Base-by-base conservation (phyloP, 2,888 invertebrate species). In the Pecten maximus region DNA sequence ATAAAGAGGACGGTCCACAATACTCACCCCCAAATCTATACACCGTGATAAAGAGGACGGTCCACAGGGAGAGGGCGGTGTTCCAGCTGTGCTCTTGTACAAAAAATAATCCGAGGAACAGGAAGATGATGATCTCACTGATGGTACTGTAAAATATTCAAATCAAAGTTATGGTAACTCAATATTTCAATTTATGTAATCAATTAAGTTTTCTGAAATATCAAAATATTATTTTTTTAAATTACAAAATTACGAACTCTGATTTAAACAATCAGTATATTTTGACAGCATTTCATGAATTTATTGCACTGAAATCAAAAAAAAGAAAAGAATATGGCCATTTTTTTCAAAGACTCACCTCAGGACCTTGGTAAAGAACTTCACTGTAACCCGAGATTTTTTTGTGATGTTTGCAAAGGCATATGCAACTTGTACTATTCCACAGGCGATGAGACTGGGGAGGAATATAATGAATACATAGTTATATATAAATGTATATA, bases 71-170 rank as follows among this genome's bases (percentile, higher is more conserved):
- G 93, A 97, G 97, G 2, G 97, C 97, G 2, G 97, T 97, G 93
- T 97, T 96, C 97, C 97, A 97, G 2, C 94, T 94, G 28, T 96
- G 92, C 10, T 97, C 97, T 90, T 97, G 96, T 35, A 97, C 97
- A 86, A 97, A 94, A 91, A 97, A 97, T 93, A 97, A 96, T 2
- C 97, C 97, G 89, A 97, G 96, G 93, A 97, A 97, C 92, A 97
- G 96, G 96, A 97, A 97, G 91, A 97, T 97, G 87, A 97, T 96
- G 40, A 97, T 97, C 94, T 97, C 97, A 92, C 97, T 96, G 16
- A 97, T 97, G 16, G 97, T 96, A 93, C 97, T 97, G 96, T n/a
- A 94, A 94, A 50, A 15, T 48, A 40, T 87, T 19, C 15, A 54
- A 2, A 44, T 44, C 44, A 44, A 44, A 44, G 12, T 44, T n/a